These are phyloP conservation scores for Leptinotarsa undecemlineata DNA, from an alignment of 1,140 invertebrate genomes.

Conservation along the genomic window DNA sequence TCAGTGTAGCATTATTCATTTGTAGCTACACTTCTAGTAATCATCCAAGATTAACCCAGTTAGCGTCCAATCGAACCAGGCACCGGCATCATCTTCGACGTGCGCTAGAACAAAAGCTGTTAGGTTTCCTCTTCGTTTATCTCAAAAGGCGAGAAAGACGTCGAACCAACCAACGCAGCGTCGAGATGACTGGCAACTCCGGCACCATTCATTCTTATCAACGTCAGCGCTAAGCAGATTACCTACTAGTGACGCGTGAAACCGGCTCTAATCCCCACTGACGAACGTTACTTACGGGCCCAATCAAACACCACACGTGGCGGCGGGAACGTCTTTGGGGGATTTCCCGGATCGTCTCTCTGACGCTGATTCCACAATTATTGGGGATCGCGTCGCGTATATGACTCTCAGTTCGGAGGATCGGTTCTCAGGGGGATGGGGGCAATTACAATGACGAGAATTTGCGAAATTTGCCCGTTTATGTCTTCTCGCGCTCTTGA, in stretches of 20 bases:
- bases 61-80: neutral
- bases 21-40: too few relatives aligned
- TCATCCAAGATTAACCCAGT: too few relatives aligned
- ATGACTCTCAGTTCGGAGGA: conserved; percentile 11
- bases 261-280: conserved; percentile 54
- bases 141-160: too few relatives aligned
- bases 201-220: conserved; percentile 54
- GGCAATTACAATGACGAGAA: conserved; percentile 25
- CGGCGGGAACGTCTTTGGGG: conserved; percentile 21
- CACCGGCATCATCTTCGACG: neutral
- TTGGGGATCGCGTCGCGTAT: conserved; percentile 31
- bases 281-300: conserved; percentile 51
- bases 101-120: neutral
- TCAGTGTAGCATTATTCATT: too few relatives aligned
- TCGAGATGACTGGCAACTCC: conserved; percentile 12
- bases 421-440: conserved; percentile 7
- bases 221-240: conserved; percentile 55
- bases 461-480: conserved; percentile 19
- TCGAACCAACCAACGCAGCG: neutral
- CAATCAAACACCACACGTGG: conserved; percentile 53
- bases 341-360: conserved; percentile 36
- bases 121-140: neutral
- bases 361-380: conserved; percentile 41
- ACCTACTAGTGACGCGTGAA: conserved; percentile 56
- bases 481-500: neutral